These are phyloP conservation scores for Crossocerus cetratus DNA, from an alignment of 2,888 invertebrate species.

Conservation along the genomic window DNA sequence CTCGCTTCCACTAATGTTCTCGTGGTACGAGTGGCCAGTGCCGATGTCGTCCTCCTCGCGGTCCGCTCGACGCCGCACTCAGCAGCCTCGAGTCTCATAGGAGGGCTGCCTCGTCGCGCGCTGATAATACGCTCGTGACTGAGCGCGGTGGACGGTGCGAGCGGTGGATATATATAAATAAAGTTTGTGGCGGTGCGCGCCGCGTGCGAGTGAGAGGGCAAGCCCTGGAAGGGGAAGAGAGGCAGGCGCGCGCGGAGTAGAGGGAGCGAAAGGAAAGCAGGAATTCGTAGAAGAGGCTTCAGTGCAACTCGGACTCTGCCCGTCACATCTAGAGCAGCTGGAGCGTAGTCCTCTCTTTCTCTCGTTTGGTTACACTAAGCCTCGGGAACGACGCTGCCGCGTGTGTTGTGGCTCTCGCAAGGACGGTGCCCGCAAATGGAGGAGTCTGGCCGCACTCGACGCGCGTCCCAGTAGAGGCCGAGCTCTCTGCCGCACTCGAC, in stretches of 20 bases:
- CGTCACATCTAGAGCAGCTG: constrained; percentile 7
- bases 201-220: constrained; percentile 13
- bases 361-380: too few species aligned
- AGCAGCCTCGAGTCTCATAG: neutral
- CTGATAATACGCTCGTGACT: constrained; percentile 38
- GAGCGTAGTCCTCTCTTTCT: constrained; percentile 13
- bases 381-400: constrained; percentile 31
- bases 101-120: neutral
- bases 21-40: constrained; percentile 5
- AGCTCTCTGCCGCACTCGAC: constrained; percentile 58
- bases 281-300: constrained; percentile 17
- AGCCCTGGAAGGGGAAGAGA: neutral
- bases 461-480: constrained; percentile 44
- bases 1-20: too few species aligned
- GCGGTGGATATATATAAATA: constrained; percentile 59
- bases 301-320: too few species aligned
- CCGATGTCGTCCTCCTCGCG: constrained; percentile 9
- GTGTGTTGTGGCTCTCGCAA: constrained; percentile 40
- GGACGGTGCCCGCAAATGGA: constrained; percentile 49
- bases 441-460: constrained; percentile 49
- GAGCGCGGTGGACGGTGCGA: constrained; percentile 44
- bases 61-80: constrained; percentile 11
- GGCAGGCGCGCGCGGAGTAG: neutral
- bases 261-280: constrained; percentile 10
- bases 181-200: constrained; percentile 41